These are phyloP conservation scores for Antedon mediterranea DNA, from an alignment of 53 echinoderm and acorn worm genomes.

Conservation along the genomic window DNA sequence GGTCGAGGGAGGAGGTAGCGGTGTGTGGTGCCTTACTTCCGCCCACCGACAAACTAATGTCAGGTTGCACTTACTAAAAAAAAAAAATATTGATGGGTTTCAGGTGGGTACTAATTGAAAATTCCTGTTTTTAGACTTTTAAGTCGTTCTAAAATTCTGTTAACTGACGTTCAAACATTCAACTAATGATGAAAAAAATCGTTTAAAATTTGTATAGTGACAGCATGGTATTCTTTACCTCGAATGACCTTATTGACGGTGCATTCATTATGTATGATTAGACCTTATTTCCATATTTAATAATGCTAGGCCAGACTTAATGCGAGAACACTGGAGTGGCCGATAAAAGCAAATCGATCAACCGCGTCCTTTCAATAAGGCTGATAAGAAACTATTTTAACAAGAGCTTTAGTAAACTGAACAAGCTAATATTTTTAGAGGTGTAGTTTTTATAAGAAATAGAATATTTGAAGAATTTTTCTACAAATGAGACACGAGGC, in stretches of 20 bases:
- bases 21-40: neutral
- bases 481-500: constrained; percentile 44
- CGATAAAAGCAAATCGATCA: neutral
- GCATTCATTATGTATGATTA: constrained; percentile 1
- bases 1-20: neutral
- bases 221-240: neutral
- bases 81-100: no score
- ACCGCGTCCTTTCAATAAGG: neutral
- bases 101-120: no score
- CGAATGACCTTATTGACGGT: neutral
- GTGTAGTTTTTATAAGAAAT: no score
- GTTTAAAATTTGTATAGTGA: no score
- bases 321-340: neutral
- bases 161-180: neutral
- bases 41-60: neutral
- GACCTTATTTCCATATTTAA: neutral
- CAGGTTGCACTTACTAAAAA: no score
- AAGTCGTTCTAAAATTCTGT: neutral
- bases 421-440: neutral
- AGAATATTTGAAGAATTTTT: neutral
- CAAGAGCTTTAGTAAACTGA: neutral
- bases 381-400: neutral
- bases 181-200: no score
- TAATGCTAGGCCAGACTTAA: neutral
- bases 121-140: no score